These are phyloP conservation scores for Sinocyclocheilus grahami DNA, from an alignment of 2,113 vertebrate genomes.

Conservation along the genomic window DNA sequence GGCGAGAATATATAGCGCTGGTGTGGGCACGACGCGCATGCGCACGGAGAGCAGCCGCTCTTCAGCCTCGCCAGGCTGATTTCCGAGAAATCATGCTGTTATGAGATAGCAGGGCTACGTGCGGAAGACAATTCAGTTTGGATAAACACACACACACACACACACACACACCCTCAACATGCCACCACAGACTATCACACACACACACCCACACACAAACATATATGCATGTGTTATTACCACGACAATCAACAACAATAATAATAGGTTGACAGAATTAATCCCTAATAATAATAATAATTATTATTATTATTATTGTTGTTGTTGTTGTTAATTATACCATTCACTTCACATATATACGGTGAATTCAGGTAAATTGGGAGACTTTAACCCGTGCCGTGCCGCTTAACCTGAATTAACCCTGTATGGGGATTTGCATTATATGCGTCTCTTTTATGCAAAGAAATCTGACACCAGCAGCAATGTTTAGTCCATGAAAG, in stretches of 20 bases:
- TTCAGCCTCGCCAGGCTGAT: conserved; percentile 49
- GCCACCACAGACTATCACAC: neutral
- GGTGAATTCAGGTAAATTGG: too few relatives aligned
- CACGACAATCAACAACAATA: neutral
- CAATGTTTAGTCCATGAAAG: too few relatives aligned
- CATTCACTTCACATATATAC: too few relatives aligned
- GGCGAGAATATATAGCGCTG: neutral
- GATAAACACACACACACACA: conserved; percentile 21
- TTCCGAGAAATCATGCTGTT: conserved; percentile 69
- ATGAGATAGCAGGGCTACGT: conserved; percentile 8
- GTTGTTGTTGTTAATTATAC: too few relatives aligned
- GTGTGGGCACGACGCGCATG: conserved; percentile 15
- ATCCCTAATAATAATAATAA: too few relatives aligned
- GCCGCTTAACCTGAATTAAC: too few relatives aligned
- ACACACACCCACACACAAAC: neutral
- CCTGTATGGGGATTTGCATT: too few relatives aligned
- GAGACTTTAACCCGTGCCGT: too few relatives aligned
- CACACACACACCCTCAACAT: conserved; percentile 7
- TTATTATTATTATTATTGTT: too few relatives aligned
- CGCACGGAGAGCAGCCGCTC: conserved; percentile 31
- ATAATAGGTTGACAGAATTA: too few relatives aligned
- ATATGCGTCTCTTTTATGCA: too few relatives aligned
- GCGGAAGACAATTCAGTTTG: conserved; percentile 36
- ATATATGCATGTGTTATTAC: neutral
- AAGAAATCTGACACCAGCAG: too few relatives aligned